phyloP scores from a whole-genome alignment of 2,113 vertebrate genomes.

The Varanus salvator region DNA sequence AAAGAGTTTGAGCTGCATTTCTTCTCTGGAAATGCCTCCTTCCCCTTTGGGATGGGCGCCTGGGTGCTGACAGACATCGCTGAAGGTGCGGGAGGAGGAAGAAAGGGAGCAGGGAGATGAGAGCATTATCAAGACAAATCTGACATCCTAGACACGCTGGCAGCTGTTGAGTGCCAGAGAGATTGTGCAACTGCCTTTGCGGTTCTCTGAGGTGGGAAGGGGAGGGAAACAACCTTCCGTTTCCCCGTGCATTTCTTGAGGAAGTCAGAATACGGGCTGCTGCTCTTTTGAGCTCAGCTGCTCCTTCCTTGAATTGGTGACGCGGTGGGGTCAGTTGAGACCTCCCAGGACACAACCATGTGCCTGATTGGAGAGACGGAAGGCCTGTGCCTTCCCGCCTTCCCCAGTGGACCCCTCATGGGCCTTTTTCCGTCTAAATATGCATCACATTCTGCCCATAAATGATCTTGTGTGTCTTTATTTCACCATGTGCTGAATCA shows the following conservation, averaged over 20 bases:
- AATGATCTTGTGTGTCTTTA: not conserved
- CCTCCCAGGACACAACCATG: no score
- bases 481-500: not conserved
- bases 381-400: no score
- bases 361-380: no score
- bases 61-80: not conserved
- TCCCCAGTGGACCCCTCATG: no score
- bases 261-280: not conserved
- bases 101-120: not conserved
- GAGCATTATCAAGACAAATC: not conserved
- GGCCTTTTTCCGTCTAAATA: no score
- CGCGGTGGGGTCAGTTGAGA: no score
- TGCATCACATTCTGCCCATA: no score
- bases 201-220: not conserved
- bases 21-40: not conserved
- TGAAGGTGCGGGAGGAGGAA: not conserved
- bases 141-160: not conserved
- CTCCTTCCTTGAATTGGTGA: not conserved
- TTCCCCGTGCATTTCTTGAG: not conserved
- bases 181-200: not conserved
- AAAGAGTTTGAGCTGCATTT: not conserved
- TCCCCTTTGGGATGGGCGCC: not conserved
- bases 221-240: not conserved
- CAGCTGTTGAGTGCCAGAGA: fast-evolving
- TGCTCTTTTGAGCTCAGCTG: no score